Percentiles rank a stretch among this genome's conserved stretches.
phyloP scores from a whole-genome alignment of 2,797 vertebrate species.

The Oryzias dopingdopingensis region DNA sequence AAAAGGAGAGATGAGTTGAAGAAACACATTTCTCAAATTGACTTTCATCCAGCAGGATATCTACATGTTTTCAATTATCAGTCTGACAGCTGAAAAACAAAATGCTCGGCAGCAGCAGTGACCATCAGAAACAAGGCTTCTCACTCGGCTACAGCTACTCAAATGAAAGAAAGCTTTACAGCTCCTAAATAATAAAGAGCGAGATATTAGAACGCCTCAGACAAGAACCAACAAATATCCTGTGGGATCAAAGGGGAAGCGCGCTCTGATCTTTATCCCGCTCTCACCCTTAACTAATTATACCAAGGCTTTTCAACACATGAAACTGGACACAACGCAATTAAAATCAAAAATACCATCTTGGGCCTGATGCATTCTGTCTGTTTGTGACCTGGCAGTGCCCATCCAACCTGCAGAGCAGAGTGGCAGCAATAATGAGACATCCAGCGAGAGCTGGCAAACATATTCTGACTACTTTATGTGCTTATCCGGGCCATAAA shows the following conservation, averaged over 20 bases:
- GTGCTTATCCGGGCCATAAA: slow-evolving; percentile 32
- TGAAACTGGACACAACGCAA: slow-evolving; percentile 40
- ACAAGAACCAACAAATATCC: slow-evolving; percentile 38
- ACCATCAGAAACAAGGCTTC: background rate
- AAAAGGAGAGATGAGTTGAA: no score
- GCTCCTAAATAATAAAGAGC: slow-evolving; percentile 28
- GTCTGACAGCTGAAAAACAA: slow-evolving; percentile 8
- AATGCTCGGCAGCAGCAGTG: slow-evolving; percentile 4
- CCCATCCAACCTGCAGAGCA: slow-evolving; percentile 44
- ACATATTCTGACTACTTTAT: slow-evolving; percentile 24
- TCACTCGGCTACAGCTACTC: background rate
- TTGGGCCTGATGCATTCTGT: slow-evolving; percentile 31
- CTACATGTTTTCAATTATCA: slow-evolving; percentile 18
- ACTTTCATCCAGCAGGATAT: slow-evolving; percentile 6
- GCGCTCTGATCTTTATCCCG: slow-evolving; percentile 19
- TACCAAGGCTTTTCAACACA: slow-evolving; percentile 33
- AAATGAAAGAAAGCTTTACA: slow-evolving; percentile 8
- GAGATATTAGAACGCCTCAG: slow-evolving; percentile 36
- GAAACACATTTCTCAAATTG: background rate
- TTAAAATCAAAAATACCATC: slow-evolving; percentile 58
- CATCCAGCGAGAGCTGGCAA: slow-evolving; percentile 25
- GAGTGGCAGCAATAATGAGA: slow-evolving; percentile 53
- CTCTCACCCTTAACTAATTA: slow-evolving; percentile 50
- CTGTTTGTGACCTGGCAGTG: slow-evolving; percentile 46
- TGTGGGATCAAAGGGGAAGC: slow-evolving; percentile 45